These are phyloP conservation scores for Margarornis squamiger DNA, from an alignment of 2,797 vertebrate genomes.

Conservation along the genomic window DNA sequence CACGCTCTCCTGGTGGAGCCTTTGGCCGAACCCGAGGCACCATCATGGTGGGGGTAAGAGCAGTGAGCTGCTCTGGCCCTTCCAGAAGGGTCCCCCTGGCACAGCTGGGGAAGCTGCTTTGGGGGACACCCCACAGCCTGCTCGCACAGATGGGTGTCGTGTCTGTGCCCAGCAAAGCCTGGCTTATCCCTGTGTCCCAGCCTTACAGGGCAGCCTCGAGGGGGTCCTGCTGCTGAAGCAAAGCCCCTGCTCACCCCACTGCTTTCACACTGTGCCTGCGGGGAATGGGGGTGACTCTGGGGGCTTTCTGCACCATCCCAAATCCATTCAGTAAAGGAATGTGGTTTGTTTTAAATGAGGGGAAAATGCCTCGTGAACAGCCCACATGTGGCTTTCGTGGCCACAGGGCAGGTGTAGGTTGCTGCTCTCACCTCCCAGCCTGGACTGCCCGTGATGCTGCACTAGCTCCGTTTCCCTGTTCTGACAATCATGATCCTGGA, in stretches of 20 bases:
- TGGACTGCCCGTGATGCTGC: background rate
- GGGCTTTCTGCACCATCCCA: background rate
- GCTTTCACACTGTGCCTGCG: background rate
- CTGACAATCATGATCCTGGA: constrained; percentile 27
- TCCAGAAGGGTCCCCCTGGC: background rate
- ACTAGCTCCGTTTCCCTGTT: background rate
- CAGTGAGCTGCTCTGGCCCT: background rate
- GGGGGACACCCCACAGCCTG: background rate
- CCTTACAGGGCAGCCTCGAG: background rate
- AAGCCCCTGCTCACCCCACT: background rate
- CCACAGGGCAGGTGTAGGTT: accelerated
- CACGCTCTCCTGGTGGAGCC: background rate
- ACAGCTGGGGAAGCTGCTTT: background rate
- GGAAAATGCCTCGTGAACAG: accelerated
- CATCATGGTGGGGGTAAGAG: accelerated
- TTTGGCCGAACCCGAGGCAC: background rate
- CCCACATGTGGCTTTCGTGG: accelerated
- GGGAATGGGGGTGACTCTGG: accelerated
- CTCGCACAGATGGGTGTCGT: accelerated
- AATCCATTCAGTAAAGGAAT: background rate
- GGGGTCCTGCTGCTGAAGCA: background rate
- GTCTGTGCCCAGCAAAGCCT: background rate
- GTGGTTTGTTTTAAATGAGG: background rate
- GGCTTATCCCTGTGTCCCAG: background rate
- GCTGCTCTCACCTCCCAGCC: background rate